Conservation (phyloP, 2,888 invertebrate genomes). For the Stramonita haemastoma region DNA sequence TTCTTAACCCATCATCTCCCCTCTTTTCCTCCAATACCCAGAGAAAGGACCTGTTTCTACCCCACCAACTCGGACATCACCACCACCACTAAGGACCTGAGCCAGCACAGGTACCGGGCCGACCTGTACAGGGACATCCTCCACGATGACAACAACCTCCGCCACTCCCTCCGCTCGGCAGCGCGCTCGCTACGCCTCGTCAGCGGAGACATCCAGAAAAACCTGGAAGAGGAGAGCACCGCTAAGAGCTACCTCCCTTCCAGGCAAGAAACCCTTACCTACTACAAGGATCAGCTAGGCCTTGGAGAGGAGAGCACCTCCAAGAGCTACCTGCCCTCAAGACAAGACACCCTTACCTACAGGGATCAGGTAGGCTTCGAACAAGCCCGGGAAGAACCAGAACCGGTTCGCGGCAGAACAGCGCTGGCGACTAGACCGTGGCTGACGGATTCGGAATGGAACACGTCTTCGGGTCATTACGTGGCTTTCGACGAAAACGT, state of each 20-base stretch:
- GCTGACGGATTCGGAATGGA: conserved; percentile 32
- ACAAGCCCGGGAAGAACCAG: not conserved
- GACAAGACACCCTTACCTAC: too few relatives aligned
- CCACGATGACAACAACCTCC: conserved; percentile 46
- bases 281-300: not conserved
- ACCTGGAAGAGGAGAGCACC: conserved; percentile 41
- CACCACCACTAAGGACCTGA: conserved; percentile 44
- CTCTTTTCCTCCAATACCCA: too few relatives aligned
- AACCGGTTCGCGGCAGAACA: not conserved
- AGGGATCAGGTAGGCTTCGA: too few relatives aligned
- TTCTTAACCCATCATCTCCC: too few relatives aligned
- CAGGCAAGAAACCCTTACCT: not conserved
- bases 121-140: conserved; percentile 46
- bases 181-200: conserved; percentile 44
- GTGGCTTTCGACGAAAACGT: conserved; percentile 2
- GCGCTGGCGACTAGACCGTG: not conserved
- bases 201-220: conserved; percentile 40
- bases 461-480: conserved; percentile 30
- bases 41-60: conserved; percentile 42
- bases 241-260: not conserved
- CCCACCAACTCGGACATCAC: conserved; percentile 48
- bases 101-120: conserved; percentile 44
- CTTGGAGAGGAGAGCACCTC: too few relatives aligned
- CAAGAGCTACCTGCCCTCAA: too few relatives aligned
- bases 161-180: conserved; percentile 41